phyloP scores from a whole-genome alignment of 2,113 vertebrate genomes.

The Atrichornis clamosus region DNA sequence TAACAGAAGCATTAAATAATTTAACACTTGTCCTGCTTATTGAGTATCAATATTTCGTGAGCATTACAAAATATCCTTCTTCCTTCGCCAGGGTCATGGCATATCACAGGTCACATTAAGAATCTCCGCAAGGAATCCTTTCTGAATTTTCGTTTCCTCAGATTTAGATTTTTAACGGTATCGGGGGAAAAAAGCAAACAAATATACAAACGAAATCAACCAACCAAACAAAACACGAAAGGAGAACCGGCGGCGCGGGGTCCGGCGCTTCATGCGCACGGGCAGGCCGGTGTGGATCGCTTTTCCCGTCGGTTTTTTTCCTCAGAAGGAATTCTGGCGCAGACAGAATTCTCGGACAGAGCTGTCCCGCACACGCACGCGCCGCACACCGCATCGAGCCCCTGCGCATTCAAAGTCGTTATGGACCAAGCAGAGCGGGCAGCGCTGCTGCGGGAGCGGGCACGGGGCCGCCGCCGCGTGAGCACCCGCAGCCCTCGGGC shows the following conservation, averaged over 20 bases:
- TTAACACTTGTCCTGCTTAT: not conserved
- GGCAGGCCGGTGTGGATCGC: not conserved
- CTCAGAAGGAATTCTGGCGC: not conserved
- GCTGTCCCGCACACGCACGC: not conserved
- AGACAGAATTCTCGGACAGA: not conserved
- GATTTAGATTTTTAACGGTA: conserved; percentile 7
- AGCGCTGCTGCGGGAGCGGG: not conserved
- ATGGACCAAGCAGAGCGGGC: not conserved
- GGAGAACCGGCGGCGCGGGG: not conserved
- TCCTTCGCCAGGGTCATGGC: not conserved
- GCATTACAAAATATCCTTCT: not conserved
- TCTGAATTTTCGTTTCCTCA: not conserved
- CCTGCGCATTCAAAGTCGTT: not conserved
- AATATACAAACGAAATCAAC: not conserved
- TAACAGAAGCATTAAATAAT: not conserved
- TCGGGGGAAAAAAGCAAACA: not conserved
- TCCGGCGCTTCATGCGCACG: not conserved
- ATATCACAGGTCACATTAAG: not conserved
- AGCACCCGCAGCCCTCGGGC: not conserved
- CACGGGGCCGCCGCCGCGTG: not conserved
- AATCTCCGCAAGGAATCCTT: not conserved
- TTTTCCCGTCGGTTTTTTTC: not conserved
- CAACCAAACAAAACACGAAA: not conserved
- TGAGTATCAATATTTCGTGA: conserved; percentile 18
- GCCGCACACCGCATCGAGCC: not conserved